These are phyloP conservation scores for Harlomillsia oculata DNA, from an alignment of 1,140 invertebrate genomes.

Conservation along the genomic window DNA sequence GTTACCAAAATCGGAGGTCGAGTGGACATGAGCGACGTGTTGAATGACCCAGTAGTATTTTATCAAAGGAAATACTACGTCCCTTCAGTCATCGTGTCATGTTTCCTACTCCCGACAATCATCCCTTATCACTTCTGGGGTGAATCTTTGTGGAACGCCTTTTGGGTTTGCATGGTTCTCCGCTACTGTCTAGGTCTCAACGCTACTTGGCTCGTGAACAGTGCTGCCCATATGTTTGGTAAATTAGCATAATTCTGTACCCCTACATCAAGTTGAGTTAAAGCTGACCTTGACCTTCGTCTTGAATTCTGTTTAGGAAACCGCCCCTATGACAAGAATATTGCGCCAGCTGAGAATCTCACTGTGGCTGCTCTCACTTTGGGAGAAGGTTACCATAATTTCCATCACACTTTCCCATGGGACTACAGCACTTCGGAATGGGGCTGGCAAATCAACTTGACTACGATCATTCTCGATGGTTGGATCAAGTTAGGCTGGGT, in stretches of 20 bases:
- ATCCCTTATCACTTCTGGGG: conserved; percentile 49
- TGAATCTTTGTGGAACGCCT: conserved; percentile 44
- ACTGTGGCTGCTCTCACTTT: conserved; percentile 59
- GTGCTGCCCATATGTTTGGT: conserved; percentile 45
- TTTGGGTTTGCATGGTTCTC: conserved; percentile 28
- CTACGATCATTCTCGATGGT: conserved; percentile 45
- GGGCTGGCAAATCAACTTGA: conserved; percentile 44
- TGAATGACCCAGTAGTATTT: conserved; percentile 48
- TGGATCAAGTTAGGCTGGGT: conserved; percentile 43
- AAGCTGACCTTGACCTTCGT: conserved; percentile 43
- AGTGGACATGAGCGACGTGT: conserved; percentile 49
- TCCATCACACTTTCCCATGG: conserved; percentile 91
- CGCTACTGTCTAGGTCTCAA: conserved; percentile 37
- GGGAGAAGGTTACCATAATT: conserved; percentile 89
- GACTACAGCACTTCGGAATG: conserved; percentile 80
- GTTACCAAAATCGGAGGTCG: conserved; percentile 17
- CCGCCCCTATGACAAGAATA: conserved; percentile 49
- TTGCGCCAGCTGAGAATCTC: conserved; percentile 64
- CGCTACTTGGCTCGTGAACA: conserved; percentile 46
- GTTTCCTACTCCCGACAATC: conserved; percentile 58
- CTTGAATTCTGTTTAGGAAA: too few relatives aligned
- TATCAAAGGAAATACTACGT: conserved; percentile 46
- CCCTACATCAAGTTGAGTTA: conserved; percentile 45
- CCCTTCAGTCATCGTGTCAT: conserved; percentile 44
- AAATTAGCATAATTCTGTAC: conserved; percentile 1